phyloP scores from a whole-genome alignment of 2,113 vertebrate species.

The Apus apus region DNA sequence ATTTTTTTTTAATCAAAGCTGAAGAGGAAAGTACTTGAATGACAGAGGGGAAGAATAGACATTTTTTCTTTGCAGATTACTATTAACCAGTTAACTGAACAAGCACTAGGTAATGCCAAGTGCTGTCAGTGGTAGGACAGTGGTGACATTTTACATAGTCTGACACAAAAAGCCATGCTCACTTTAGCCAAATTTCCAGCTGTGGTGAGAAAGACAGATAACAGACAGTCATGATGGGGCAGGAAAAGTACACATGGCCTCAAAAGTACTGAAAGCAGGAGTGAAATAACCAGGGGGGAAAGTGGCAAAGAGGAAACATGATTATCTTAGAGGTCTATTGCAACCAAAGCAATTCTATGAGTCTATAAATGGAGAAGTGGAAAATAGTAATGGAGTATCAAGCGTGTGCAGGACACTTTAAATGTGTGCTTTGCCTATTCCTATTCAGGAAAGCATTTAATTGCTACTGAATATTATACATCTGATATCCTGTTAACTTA shows the following conservation, averaged over 20 bases:
- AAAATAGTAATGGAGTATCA: neutral
- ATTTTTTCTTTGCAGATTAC: neutral
- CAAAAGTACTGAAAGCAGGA: neutral
- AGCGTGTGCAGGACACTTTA: neutral
- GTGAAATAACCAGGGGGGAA: neutral
- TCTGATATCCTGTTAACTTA: neutral
- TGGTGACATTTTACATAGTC: neutral
- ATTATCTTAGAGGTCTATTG: no score
- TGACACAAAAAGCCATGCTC: neutral
- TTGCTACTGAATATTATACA: neutral
- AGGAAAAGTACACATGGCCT: neutral
- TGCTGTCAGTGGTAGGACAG: neutral
- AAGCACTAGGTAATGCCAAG: neutral
- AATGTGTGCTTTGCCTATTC: neutral
- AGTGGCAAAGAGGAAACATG: neutral
- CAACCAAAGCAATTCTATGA: no score
- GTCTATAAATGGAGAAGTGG: neutral
- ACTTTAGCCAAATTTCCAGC: neutral
- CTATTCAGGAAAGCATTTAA: neutral
- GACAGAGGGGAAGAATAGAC: neutral
- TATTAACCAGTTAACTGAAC: neutral
- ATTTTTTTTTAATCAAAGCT: neutral
- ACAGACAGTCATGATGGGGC: neutral
- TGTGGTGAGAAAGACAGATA: neutral
- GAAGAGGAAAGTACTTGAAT: neutral